A percentile compares a stretch with the other conserved stretches of the same genome.
phyloP scores from a whole-genome alignment of 2,113 vertebrate genomes.

The Enhydra lutris region DNA sequence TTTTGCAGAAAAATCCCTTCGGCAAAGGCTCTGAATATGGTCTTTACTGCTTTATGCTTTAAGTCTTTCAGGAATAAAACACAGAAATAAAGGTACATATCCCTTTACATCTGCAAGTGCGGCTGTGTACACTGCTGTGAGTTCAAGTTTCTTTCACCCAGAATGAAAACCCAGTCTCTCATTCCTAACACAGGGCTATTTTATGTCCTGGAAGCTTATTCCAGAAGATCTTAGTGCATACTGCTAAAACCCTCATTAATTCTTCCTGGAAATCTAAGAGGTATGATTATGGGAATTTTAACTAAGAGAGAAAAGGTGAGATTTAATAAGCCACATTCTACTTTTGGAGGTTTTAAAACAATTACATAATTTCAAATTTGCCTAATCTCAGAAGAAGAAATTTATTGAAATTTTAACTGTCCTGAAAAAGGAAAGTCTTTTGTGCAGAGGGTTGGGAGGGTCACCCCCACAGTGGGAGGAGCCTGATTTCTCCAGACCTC shows the following conservation, averaged over 20 bases:
- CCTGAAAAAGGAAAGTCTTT: background rate
- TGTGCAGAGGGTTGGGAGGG: background rate
- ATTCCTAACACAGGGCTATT: background rate
- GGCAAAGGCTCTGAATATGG: background rate
- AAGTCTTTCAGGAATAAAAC: background rate
- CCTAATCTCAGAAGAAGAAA: background rate
- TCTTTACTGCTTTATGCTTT: background rate
- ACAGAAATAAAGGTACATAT: background rate
- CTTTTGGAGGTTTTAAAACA: background rate
- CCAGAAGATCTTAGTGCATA: background rate
- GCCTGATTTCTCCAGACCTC: conserved; percentile 22
- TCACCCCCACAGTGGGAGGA: background rate
- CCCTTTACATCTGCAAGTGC: background rate
- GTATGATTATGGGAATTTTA: background rate
- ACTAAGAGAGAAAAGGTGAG: background rate
- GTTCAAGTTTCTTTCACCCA: background rate
- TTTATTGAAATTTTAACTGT: background rate
- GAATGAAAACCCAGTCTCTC: background rate
- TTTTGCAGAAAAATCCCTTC: background rate
- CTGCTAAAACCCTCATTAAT: background rate
- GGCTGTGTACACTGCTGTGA: background rate
- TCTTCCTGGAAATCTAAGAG: background rate
- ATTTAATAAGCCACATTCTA: background rate
- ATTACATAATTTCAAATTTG: background rate
- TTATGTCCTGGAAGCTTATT: background rate